Percentiles rank a stretch among this genome's conserved stretches.
Conservation (phyloP, 2,113 vertebrate genomes). For the Camarhynchus parvulus region DNA sequence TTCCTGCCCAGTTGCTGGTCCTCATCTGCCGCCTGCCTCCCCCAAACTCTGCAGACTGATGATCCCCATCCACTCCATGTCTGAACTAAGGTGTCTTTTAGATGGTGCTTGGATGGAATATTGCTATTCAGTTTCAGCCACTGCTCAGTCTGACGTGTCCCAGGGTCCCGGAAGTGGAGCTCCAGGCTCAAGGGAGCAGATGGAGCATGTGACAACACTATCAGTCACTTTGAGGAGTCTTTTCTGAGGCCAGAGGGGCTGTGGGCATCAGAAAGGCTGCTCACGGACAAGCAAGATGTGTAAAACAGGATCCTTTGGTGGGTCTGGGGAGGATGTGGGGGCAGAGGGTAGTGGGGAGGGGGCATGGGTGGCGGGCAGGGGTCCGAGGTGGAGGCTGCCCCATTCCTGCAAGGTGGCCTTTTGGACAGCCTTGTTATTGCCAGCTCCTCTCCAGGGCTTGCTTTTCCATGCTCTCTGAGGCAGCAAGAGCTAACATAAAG, state of each 20-base stretch:
- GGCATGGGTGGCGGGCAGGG: fast-evolving
- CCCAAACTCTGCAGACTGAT: not conserved
- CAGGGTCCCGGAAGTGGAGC: not conserved
- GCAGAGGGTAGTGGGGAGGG: not conserved
- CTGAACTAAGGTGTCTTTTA: not conserved
- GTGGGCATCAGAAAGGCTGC: fast-evolving
- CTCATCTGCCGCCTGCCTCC: not conserved
- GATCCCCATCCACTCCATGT: not conserved
- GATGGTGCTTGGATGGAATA: not conserved
- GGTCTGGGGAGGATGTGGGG: not conserved
- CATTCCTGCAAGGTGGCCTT: not conserved
- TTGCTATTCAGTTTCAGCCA: not conserved
- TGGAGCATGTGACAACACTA: fast-evolving
- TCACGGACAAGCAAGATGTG: not conserved
- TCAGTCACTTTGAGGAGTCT: not conserved
- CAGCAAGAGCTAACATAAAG: not conserved
- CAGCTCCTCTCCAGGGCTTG: not conserved
- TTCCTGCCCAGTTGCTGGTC: not conserved
- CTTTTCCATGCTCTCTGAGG: fast-evolving
- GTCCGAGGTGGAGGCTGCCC: fast-evolving
- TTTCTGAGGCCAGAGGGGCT: not conserved
- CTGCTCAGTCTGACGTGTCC: not conserved
- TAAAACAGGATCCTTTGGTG: not conserved
- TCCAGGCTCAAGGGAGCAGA: not conserved
- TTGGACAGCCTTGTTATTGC: not conserved